Conservation (phyloP, 2,888 invertebrate genomes). For the Oligia strigilis region DNA sequence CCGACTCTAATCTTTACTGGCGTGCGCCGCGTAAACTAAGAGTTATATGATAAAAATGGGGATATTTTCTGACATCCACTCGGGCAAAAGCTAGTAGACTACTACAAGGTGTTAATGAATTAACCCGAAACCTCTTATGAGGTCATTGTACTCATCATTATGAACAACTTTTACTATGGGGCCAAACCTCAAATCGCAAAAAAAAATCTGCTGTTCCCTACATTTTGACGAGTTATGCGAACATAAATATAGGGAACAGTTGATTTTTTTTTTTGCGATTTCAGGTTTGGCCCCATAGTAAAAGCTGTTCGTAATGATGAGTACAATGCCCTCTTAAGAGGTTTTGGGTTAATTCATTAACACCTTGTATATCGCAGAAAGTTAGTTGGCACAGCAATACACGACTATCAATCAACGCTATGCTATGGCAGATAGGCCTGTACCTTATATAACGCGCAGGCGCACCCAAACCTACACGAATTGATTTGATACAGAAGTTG, state of each 20-base stretch:
- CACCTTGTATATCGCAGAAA: neutral
- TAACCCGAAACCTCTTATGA: too few species aligned
- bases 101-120: neutral
- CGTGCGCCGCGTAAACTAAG: neutral
- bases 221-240: too few species aligned
- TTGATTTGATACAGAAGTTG: constrained; percentile 23
- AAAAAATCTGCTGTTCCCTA: too few species aligned
- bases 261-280: too few species aligned
- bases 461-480: constrained; percentile 1
- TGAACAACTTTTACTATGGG: too few species aligned
- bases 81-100: neutral
- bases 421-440: neutral
- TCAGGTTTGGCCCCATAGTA: too few species aligned
- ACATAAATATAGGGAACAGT: too few species aligned
- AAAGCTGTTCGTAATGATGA: too few species aligned
- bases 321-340: too few species aligned
- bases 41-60: neutral
- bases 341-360: too few species aligned
- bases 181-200: too few species aligned
- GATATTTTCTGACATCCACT: neutral
- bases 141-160: too few species aligned
- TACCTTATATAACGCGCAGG: neutral
- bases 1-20: neutral
- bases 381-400: neutral
- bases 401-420: neutral